These are phyloP conservation scores for Nomada flava DNA, from an alignment of 2,888 invertebrate species.

Conservation along the genomic window DNA sequence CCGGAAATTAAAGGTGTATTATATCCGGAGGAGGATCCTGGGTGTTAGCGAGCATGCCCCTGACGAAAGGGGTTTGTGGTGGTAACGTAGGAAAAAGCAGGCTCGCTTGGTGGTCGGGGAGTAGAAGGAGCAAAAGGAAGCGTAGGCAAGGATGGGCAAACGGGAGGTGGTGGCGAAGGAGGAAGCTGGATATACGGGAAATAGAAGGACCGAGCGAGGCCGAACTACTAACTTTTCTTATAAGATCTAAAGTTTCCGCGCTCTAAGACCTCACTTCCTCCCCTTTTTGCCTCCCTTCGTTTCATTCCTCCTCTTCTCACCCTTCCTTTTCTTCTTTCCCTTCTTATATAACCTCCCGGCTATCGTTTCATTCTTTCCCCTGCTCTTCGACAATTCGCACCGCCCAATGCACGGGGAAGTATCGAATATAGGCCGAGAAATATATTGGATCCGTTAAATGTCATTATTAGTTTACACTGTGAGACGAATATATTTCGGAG, in stretches of 20 bases:
- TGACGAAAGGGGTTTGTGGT: slow-evolving; percentile 19
- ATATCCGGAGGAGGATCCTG: slow-evolving; percentile 74
- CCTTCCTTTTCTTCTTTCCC: not conserved
- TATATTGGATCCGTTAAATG: slow-evolving; percentile 82
- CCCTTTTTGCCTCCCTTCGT: not conserved
- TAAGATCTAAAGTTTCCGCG: slow-evolving; percentile 81
- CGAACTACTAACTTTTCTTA: slow-evolving; percentile 81
- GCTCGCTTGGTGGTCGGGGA: slow-evolving; percentile 22
- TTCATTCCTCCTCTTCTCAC: slow-evolving; percentile 7
- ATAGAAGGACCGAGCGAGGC: slow-evolving; percentile 73
- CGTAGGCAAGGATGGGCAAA: slow-evolving; percentile 37
- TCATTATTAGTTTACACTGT: slow-evolving; percentile 81
- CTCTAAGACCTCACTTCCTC: slow-evolving; percentile 72
- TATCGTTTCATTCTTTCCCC: slow-evolving; percentile 10
- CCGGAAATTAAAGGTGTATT: slow-evolving; percentile 83
- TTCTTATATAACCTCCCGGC: not conserved
- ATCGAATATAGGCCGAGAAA: slow-evolving; percentile 72
- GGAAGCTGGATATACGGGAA: slow-evolving; percentile 61
- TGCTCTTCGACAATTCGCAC: slow-evolving; percentile 14
- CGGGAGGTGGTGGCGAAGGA: slow-evolving; percentile 45
- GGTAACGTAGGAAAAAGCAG: slow-evolving; percentile 39
- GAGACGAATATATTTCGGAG: slow-evolving; percentile 76
- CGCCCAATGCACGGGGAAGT: slow-evolving; percentile 35
- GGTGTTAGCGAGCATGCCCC: slow-evolving; percentile 24
- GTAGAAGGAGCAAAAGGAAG: slow-evolving; percentile 48